Base-by-base conservation (phyloP, 2,888 invertebrate genomes). In the Atethmia centrago region DNA sequence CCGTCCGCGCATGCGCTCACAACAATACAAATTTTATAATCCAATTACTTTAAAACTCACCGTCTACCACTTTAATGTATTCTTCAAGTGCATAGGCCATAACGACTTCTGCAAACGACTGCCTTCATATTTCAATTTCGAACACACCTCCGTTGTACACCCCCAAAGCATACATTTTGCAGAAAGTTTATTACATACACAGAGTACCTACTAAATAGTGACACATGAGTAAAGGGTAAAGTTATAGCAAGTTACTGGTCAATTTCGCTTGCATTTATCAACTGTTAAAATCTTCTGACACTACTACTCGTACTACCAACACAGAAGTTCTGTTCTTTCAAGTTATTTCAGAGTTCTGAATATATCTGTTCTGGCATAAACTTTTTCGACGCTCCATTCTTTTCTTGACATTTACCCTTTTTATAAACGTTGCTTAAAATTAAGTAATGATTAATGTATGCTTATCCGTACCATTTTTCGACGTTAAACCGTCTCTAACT, bases 1-100 rank as follows among this genome's bases (percentile, higher is more conserved):
- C 47, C 28, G 47, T 77, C 79, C 77, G 83, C 83, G 80, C 74
- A 71, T 71, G 77, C 84, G 85, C 86, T 82, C 62, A 83, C 84
- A 84, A 82, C 82, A 82, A 85, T 81, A 83, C 76, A 71, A 70
- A 10, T 79, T 77, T 77, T 66, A 73, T 68, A 78, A 78, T 62
- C 62, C 67, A 74, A 74, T 80, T 82, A 68, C 49, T 81, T 58
- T 51, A 45, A 55, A 73, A 73, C 21, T 55, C 40, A 61, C 64
- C 53, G 47, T 73, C 42, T 9, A 40, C 40, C 31, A 28, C 5
- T 56, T 45, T 55, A 53, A 47, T 73, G 42, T 59, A 74, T 74
- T 66, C 47, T 7, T 36, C 14, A 45, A 53, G 19, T 64, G 42
- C 47, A 61, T 45, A 45, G 16, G 36, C 31, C 42, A 45, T 31